Evolutionary conservation across 2,113 vertebrate species (phyloP).

Genomic region (Eptatretus burgeri): DNA sequence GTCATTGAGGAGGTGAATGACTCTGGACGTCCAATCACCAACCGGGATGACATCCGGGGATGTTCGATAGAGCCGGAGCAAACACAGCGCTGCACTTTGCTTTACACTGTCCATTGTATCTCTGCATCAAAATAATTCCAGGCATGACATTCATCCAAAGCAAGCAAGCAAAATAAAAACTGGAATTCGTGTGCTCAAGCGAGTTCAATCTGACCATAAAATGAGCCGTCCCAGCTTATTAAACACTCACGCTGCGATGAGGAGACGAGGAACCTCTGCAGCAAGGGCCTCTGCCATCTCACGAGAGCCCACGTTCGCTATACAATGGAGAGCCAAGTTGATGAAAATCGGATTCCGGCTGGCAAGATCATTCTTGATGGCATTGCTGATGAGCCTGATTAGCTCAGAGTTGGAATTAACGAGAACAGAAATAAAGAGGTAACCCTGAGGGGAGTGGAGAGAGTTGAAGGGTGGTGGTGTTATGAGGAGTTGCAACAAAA

Average conservation of each 20-base stretch:
- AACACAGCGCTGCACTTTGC: conserved; percentile 53
- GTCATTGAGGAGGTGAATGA: conserved; percentile 62
- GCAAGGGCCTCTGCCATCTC: conserved; percentile 82
- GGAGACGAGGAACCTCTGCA: conserved; percentile 50
- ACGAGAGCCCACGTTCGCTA: conserved; percentile 59
- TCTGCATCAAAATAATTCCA: conserved; percentile 13
- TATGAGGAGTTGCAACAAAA: neutral
- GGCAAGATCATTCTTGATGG: conserved; percentile 69
- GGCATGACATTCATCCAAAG: no score
- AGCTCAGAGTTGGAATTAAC: conserved; percentile 73
- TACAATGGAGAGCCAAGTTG: conserved; percentile 68
- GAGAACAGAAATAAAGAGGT: conserved; percentile 68
- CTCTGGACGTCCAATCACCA: conserved; percentile 66
- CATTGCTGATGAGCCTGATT: conserved; percentile 67
- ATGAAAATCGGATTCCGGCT: conserved; percentile 84
- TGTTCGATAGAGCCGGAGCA: conserved; percentile 55
- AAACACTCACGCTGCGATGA: conserved; percentile 37
- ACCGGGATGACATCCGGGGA: conserved; percentile 62
- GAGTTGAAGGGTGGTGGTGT: neutral
- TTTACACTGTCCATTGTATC: conserved; percentile 85
- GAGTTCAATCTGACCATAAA: no score
- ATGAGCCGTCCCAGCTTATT: no score
- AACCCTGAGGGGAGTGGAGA: conserved; percentile 24
- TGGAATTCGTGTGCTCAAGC: no score
- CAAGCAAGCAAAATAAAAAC: no score